Base-by-base conservation (phyloP, 2,113 vertebrate species). In the Pycnonotus jocosus region DNA sequence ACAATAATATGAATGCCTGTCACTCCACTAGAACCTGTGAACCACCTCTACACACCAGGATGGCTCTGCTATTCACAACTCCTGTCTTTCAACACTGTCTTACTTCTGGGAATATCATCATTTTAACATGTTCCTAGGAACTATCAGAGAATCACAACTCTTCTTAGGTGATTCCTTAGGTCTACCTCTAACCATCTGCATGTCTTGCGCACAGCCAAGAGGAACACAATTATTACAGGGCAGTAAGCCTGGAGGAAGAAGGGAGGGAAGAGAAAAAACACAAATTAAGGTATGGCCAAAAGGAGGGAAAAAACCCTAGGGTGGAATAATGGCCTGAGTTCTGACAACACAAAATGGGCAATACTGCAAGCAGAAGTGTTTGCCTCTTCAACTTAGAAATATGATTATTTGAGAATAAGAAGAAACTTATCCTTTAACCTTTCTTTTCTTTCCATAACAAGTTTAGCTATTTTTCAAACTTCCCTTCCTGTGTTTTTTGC, bases 1-100 rank as follows among this genome's bases (percentile, higher is more conserved):
- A 81, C 19, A 88, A 9, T 27, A 71, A 54, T 6, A 44, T 13
- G 50, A 88, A 92, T 2, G 0, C 48, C 65, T 14, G 61, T 17
- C 14, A 60, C 69, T 57, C n/a, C 33, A 33, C 23, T 80, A 1
- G 2, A 71, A 78, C 33, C 62, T 21, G 27, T 31, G 25, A 70
- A 25, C 0, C 6, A 31, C 2, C 61, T 50, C 57, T 50, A 40
- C 16, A 79, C 12, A n/a, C 35, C n/a, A 6, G 2, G 1, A 37
- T 19, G 11, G 44, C 47, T 50, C 64, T 83, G 27, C 20, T 16
- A 11, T 27, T 65, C 78, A 54, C 38, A 61, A 28, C 7, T 81
- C 42, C 47, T n/a, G 3, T 19, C 50, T 56, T 57, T 47, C 44
- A 28, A 65, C 48, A 31, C 6, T 33, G n/a, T 24, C 31, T 33